Base-by-base conservation (phyloP, 2,113 vertebrate species). In the Motacilla alba region DNA sequence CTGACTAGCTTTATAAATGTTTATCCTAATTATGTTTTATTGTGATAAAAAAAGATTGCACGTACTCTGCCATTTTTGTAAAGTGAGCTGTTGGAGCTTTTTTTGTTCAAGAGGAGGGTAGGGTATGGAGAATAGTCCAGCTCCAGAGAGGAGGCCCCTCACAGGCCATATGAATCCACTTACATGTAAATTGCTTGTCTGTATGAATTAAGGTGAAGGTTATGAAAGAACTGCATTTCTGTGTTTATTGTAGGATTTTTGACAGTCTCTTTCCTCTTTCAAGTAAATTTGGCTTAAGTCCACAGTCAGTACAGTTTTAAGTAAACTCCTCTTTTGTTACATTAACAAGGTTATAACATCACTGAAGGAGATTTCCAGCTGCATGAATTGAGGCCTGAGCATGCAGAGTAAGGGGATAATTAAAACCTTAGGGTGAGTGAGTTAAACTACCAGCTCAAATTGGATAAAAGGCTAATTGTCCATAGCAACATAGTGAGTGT, bases 111-210 rank as follows among this genome's bases (percentile, higher is more conserved):
- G 83, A 6, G 37, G 63, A 93, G 91, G 81, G 89, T n/a, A 95
- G 95, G 93, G 95, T 92, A 80, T 69, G 94, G 93, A 97, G 97
- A 95, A 95, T 94, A 97, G 80, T 80, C 82, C 74, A 27, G 70
- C 93, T 97, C 87, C 47, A 55, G 96, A 96, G 96, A 95, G 95
- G 94, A 91, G 97, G 98, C 98, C 98, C 95, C 98, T 97, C 81
- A 21, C 95, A 81, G 92, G 91, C 98, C 98, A 98, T 98, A 98
- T 98, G 98, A 98, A 98, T 98, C 98, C 98, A 98, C 98, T 98
- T 98, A 98, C 98, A 98, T 98, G 98, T 98, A 98, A 98, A 98
- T 98, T 98, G 98, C 98, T 98, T 98, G 98, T 98, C 98, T 97
- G 76, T 98, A 96, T 98, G 98, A 98, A 98, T 98, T 98, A 98